Conservation (phyloP, 2,888 invertebrate species). For the Dolichopus griseipennis region DNA sequence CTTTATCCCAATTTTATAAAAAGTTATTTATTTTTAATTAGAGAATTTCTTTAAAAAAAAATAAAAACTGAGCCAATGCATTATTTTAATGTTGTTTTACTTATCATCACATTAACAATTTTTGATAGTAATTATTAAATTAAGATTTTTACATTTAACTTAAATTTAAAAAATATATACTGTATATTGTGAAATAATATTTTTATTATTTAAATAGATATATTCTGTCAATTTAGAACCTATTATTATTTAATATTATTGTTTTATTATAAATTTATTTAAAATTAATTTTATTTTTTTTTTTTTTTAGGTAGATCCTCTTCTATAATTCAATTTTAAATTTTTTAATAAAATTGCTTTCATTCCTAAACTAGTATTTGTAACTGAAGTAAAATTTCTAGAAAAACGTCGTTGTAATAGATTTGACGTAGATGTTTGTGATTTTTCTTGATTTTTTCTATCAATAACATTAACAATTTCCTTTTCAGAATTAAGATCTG, state of each 20-base stretch:
- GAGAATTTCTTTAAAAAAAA: too few relatives aligned
- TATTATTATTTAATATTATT: background rate
- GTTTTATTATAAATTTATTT: background rate
- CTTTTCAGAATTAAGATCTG: background rate
- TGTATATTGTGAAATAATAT: too few relatives aligned
- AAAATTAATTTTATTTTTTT: background rate
- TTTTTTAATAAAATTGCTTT: constrained; percentile 4
- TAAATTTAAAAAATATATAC: too few relatives aligned
- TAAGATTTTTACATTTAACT: too few relatives aligned
- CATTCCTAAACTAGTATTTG: background rate
- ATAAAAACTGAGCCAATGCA: too few relatives aligned
- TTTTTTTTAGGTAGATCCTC: background rate
- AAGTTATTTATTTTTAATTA: too few relatives aligned
- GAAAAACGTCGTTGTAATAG: background rate
- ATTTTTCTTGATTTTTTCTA: background rate
- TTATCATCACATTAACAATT: too few relatives aligned
- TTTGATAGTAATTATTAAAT: too few relatives aligned
- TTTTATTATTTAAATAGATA: too few relatives aligned
- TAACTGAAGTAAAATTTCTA: background rate
- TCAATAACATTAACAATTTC: background rate
- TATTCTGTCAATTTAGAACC: too few relatives aligned
- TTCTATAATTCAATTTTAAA: background rate
- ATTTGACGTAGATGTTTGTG: background rate
- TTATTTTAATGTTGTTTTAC: too few relatives aligned
- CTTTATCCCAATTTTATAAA: too few relatives aligned